A percentile compares a stretch with the other conserved stretches of the same genome.
These are phyloP conservation scores for Brachylomia viminalis DNA, from an alignment of 2,888 invertebrate species.

Conservation along the genomic window DNA sequence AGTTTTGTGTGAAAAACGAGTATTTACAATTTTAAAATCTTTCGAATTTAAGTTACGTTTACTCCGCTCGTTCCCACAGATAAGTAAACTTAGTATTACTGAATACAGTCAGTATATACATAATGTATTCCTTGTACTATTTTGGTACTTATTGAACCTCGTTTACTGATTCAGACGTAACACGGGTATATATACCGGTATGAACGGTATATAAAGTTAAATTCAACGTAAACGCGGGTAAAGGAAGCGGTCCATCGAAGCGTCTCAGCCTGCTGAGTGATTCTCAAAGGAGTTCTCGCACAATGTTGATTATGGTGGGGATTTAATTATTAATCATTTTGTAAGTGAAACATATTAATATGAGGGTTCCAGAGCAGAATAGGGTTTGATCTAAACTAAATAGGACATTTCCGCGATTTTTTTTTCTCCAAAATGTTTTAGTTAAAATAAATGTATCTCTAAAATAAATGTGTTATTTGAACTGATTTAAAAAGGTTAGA, in stretches of 20 bases:
- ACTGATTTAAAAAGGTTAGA: not conserved
- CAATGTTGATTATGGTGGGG: slow-evolving; percentile 26
- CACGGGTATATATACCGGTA: slow-evolving; percentile 21
- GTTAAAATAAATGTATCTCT: not conserved
- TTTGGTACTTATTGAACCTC: slow-evolving; percentile 16
- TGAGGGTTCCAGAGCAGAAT: not conserved
- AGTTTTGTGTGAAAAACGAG: too few relatives aligned
- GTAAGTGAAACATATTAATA: not conserved
- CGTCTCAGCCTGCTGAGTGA: slow-evolving; percentile 65
- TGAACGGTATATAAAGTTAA: slow-evolving; percentile 57
- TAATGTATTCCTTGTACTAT: slow-evolving; percentile 16
- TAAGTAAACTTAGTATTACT: too few relatives aligned
- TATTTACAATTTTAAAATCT: too few relatives aligned
- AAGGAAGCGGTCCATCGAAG: slow-evolving; percentile 70
- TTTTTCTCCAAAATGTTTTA: not conserved
- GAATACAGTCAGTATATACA: not conserved
- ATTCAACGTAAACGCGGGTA: slow-evolving; percentile 68
- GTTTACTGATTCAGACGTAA: slow-evolving; percentile 40
- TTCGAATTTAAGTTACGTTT: too few relatives aligned
- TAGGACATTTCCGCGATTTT: not conserved
- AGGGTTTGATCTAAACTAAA: not conserved
- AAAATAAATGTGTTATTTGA: too few relatives aligned
- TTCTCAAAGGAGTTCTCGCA: slow-evolving; percentile 61
- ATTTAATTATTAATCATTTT: slow-evolving; percentile 38
- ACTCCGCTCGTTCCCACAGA: too few relatives aligned